Base-by-base conservation (phyloP, 2,888 invertebrate genomes). In the Thumatha senex region DNA sequence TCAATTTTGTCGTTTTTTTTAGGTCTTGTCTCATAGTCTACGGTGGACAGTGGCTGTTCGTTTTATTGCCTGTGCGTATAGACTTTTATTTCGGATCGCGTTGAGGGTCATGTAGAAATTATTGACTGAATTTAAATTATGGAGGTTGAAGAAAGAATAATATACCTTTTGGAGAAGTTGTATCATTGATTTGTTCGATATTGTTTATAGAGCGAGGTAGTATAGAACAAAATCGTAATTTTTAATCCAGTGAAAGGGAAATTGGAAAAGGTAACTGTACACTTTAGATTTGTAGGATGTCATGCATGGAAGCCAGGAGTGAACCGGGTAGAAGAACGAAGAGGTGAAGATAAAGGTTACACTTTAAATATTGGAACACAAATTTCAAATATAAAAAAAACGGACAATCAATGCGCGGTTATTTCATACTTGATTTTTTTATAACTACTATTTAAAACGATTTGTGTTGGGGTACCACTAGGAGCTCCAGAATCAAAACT, bases 1-100 rank as follows among this genome's bases (percentile, higher is more conserved):
- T 82, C 83, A 84, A 84, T 88, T 89, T 87, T 80, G 84, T 84
- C 75, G 80, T 85, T 89, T 83, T 87, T 69, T 69, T 84, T 78
- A 70, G 66, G 70, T 67, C 67, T 75, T 76, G 83, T 82, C 81
- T 80, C 78, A 78, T 82, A 80, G 79, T 73, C 70, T 52, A 72
- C 72, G 65, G 71, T 70, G 82, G 83, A 78, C 86, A 74, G 82
- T 82, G 69, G 67, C 63, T 67, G 64, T 67, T 69, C 61, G 73
- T 78, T 81, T 77, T 78, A 75, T 75, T 80, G 78, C 67, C 66
- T 67, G 61, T 72, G 67, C 61, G 67, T 68, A 72, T 72, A 35
- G 14, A 7, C 15, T 67, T 72, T 67, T 67, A 67, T 70, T 67
- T 64, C 54, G 64, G 58, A 60, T 63, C 56, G 68, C 67, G 63